Conservation (phyloP, 2,888 invertebrate species). For the Pristionchus arcanus region DNA sequence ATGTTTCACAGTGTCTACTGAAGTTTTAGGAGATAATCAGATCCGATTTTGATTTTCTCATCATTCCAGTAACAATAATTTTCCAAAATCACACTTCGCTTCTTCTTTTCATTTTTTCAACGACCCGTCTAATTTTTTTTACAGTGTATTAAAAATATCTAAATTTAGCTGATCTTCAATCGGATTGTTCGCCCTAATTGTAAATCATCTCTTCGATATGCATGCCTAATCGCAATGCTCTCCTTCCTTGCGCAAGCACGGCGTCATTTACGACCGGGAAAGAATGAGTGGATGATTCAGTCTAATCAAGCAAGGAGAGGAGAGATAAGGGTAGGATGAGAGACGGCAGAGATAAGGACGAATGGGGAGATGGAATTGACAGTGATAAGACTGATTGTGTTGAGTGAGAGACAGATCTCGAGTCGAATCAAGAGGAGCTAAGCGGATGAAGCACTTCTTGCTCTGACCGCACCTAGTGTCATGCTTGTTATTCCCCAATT, state of each 20-base stretch:
- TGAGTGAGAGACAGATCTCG: not conserved
- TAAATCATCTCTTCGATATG: too few relatives aligned
- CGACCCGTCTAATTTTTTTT: too few relatives aligned
- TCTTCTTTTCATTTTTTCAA: too few relatives aligned
- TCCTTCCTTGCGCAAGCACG: not conserved
- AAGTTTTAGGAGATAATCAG: too few relatives aligned
- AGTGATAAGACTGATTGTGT: conserved; percentile 46
- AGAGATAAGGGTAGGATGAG: not conserved
- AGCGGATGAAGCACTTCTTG: not conserved
- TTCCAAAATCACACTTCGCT: too few relatives aligned
- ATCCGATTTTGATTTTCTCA: too few relatives aligned
- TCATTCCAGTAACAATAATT: too few relatives aligned
- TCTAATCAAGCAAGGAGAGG: conserved; percentile 6
- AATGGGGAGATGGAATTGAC: not conserved
- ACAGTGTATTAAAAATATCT: too few relatives aligned
- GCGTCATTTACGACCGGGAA: conserved; percentile 40
- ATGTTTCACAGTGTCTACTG: not conserved
- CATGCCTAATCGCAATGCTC: not conserved
- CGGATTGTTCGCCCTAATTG: too few relatives aligned
- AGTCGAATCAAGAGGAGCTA: not conserved
- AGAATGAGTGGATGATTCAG: not conserved
- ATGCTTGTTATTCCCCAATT: not conserved
- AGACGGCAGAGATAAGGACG: not conserved
- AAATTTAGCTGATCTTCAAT: too few relatives aligned
- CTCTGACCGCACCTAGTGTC: not conserved